phyloP scores from a whole-genome alignment of 2,113 vertebrate species.

The Vulpes lagopus region DNA sequence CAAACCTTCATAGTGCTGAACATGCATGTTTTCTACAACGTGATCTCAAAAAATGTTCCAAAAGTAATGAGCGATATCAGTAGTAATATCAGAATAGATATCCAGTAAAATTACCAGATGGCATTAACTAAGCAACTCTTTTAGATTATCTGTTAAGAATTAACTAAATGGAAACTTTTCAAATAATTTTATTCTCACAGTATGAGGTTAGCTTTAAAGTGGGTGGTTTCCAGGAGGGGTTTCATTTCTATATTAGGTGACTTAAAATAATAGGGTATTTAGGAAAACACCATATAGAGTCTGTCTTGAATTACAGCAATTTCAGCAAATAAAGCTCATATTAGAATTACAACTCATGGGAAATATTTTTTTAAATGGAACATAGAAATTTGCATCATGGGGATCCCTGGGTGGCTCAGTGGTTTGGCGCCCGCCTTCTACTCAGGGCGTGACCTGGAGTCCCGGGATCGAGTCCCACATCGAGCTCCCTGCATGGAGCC shows the following conservation, averaged over 20 bases:
- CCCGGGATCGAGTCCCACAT: too few species aligned
- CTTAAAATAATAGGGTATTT: conserved; percentile 24
- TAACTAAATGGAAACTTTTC: not conserved
- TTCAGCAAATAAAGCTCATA: conserved; percentile 30
- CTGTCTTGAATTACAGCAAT: conserved; percentile 52
- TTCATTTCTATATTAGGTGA: conserved; percentile 43
- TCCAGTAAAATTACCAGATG: not conserved
- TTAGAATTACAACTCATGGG: not conserved
- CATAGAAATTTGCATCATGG: not conserved
- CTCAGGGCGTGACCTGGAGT: too few species aligned
- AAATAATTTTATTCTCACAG: conserved; percentile 27
- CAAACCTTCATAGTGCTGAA: not conserved
- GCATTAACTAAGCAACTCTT: not conserved
- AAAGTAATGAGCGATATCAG: not conserved
- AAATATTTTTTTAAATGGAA: conserved; percentile 43
- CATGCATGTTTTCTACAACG: not conserved
- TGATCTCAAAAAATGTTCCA: not conserved
- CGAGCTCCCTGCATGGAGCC: too few species aligned
- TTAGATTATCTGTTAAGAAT: not conserved
- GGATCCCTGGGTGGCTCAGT: too few species aligned
- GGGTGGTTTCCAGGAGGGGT: not conserved
- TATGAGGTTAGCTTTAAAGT: conserved; percentile 31
- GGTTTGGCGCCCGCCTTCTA: too few species aligned
- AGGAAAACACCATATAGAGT: conserved; percentile 12
- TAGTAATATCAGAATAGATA: not conserved